Percentiles rank a stretch among this genome's conserved stretches.
Conservation (phyloP, 2,797 vertebrate species). For the Eptatretus atami region DNA sequence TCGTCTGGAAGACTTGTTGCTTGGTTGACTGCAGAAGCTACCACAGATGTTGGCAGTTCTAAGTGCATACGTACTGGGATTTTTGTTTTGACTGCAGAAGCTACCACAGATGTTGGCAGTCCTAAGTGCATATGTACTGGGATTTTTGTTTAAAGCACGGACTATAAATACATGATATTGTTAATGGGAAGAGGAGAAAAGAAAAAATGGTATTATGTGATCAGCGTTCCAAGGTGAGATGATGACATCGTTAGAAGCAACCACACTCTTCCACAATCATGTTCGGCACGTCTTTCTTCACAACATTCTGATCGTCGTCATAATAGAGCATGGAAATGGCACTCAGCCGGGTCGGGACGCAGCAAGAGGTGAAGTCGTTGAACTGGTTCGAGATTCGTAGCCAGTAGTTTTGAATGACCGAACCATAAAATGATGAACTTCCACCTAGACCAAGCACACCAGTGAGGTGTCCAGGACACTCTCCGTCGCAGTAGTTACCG, state of each 20-base stretch:
- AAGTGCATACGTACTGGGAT: too few relatives aligned
- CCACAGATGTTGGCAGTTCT: too few relatives aligned
- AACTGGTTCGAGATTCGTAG: constrained; percentile 70
- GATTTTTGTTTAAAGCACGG: too few relatives aligned
- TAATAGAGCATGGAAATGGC: constrained; percentile 99
- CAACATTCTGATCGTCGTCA: constrained; percentile 80
- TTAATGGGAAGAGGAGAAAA: too few relatives aligned
- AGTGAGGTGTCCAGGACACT: constrained; percentile 64
- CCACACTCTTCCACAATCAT: constrained; percentile 98
- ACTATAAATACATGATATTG: too few relatives aligned
- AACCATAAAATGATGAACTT: constrained; percentile 71
- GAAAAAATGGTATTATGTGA: too few relatives aligned
- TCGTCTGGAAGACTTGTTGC: too few relatives aligned
- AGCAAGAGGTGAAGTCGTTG: constrained; percentile 69
- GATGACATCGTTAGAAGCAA: constrained; percentile 30
- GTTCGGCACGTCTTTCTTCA: constrained; percentile 93
- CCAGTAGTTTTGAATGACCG: constrained; percentile 47
- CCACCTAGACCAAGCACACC: constrained; percentile 37
- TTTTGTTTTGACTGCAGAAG: too few relatives aligned
- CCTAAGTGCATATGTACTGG: too few relatives aligned
- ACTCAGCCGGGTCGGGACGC: constrained; percentile 65
- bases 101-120: too few relatives aligned
- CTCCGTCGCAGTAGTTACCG: constrained; percentile 91
- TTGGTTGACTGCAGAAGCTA: too few relatives aligned
- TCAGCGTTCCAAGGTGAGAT: too few relatives aligned